A percentile compares a stretch with the other conserved stretches of the same genome.
Evolutionary conservation across 2,888 invertebrate species (phyloP).

Genomic region (Gortyna flavago): DNA sequence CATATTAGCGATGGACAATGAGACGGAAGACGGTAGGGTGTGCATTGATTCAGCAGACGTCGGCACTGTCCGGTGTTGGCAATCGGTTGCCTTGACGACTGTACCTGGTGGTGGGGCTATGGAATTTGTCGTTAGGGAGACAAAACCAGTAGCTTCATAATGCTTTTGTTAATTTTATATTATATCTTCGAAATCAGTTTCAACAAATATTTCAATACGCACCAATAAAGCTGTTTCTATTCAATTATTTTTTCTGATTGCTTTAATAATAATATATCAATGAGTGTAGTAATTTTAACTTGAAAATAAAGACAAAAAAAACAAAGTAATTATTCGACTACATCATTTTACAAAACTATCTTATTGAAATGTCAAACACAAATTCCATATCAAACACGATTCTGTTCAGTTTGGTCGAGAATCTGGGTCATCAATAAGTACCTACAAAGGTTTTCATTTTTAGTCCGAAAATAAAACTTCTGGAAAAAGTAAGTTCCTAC

Average conservation of each 20-base stretch:
- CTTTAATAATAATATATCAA: background rate
- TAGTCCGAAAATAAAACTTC: background rate
- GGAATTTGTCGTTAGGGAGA: conserved; percentile 25
- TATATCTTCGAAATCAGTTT: background rate
- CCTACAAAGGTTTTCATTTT: background rate
- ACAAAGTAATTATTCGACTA: background rate
- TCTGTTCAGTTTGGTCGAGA: background rate
- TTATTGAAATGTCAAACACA: background rate
- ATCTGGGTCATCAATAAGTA: background rate
- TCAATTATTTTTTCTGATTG: background rate
- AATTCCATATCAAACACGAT: background rate
- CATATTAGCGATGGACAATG: conserved; percentile 54
- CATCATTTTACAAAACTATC: background rate
- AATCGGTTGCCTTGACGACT: conserved; percentile 75
- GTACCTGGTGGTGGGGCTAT: conserved; percentile 57
- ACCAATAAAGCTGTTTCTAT: background rate
- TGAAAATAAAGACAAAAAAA: background rate
- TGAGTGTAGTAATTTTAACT: background rate
- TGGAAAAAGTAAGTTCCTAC: background rate
- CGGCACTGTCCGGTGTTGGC: conserved; percentile 67
- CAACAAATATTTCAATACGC: too few relatives aligned
- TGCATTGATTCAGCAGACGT: conserved; percentile 71
- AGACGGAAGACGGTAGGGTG: conserved; percentile 68
- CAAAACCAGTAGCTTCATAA: background rate
- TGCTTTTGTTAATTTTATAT: background rate